Base-by-base conservation (phyloP, 2,113 vertebrate species). In the Leptocoma aspasia region DNA sequence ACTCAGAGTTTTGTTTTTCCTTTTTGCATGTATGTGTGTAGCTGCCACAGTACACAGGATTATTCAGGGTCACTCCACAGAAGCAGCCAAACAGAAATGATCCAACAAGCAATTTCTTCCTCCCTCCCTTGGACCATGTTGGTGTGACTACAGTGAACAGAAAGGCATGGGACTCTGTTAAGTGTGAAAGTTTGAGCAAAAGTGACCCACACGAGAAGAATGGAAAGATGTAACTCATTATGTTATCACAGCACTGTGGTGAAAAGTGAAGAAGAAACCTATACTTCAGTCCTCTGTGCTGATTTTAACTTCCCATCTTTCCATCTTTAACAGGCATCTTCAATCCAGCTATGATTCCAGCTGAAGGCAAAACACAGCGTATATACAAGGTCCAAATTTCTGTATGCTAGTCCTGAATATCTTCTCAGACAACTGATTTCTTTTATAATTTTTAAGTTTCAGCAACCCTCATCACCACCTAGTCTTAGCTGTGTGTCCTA, bases 11-110 rank as follows among this genome's bases (percentile, higher is more conserved):
- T 56, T 78, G 37, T 86, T 97, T 71, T 89, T 71, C 72, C 24
- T 42, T 76, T 80, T 30, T 27, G 7, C 24, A 10, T 49, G 19
- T 73, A 53, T 39, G 45, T 52, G 39, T 37, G 28, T 31, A 91
- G 76, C 57, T n/a, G 45, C 33, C n/a, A 47, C 1, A 0, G 69
- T 71, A 86, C 90, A 86, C 0, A 12, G 44, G 60, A 64, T 92
- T 60, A 93, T 81, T 81, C 37, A 66, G 53, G 88, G 91, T 90
- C 81, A 73, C 24, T 47, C 37, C 72, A 88, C 50, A 94, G 86
- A 91, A 69, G 44, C 31, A 84, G 78, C 52, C 70, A 82, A 96
- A 95, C 70, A 92, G 88, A 89, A 97, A 96, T 61, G 64, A 73
- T 33, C 52, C 85, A 87, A 52, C 69, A 66, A 93, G 70, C 64